A percentile compares a stretch with the other conserved stretches of the same genome.
Conservation (phyloP, 2,888 invertebrate species). For the Ganaspis brasiliensis region DNA sequence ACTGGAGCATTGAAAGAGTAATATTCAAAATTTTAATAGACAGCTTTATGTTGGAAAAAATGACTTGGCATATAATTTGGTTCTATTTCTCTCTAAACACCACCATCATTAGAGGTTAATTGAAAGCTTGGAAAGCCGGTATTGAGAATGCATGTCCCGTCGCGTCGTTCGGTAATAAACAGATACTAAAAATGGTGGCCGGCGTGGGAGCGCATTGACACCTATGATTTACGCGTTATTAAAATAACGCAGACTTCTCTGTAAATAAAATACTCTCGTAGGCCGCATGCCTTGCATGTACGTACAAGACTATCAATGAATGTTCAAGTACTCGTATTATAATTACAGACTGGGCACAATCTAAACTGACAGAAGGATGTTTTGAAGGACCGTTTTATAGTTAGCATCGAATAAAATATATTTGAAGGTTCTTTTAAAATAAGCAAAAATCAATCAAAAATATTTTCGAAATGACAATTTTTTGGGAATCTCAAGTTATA, state of each 20-base stretch:
- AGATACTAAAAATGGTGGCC: constrained; percentile 14
- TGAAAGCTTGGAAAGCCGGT: not conserved
- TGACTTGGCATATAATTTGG: not conserved
- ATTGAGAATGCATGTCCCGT: constrained; percentile 16
- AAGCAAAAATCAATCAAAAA: too few relatives aligned
- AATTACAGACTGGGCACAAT: not conserved
- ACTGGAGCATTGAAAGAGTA: too few relatives aligned
- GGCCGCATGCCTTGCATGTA: constrained; percentile 1
- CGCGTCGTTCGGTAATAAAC: constrained; percentile 26
- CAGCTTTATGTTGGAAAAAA: not conserved
- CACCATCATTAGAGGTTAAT: not conserved
- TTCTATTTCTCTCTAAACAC: not conserved
- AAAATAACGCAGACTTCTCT: constrained; percentile 19
- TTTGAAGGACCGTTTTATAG: not conserved
- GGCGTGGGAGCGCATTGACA: constrained; percentile 34
- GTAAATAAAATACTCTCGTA: not conserved
- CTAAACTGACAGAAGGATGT: constrained; percentile 1
- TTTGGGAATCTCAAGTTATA: too few relatives aligned
- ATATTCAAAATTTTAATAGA: too few relatives aligned
- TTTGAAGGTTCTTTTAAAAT: too few relatives aligned
- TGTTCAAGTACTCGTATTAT: not conserved
- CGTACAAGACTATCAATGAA: not conserved
- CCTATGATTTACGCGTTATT: constrained; percentile 33
- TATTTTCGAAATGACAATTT: too few relatives aligned
- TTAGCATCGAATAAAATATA: too few relatives aligned